A percentile compares a stretch with the other conserved stretches of the same genome.
Conservation (phyloP, 2,113 vertebrate species). For the Sporophila hypoxantha region DNA sequence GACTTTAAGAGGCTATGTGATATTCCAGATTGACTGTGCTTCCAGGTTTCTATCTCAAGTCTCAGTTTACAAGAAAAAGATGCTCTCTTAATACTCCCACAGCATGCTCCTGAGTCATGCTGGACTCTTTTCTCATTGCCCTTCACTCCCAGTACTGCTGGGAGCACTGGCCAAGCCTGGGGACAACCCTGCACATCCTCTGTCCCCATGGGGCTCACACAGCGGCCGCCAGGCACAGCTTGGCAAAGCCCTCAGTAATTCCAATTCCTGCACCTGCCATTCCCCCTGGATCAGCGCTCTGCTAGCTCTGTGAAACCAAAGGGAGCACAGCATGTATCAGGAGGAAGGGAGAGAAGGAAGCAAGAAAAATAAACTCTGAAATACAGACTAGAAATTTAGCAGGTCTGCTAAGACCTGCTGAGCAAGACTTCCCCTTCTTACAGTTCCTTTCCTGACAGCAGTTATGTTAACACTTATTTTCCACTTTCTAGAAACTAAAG, state of each 20-base stretch:
- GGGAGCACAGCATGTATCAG: not conserved
- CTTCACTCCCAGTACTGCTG: not conserved
- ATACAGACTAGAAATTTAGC: not conserved
- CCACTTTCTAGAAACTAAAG: not conserved
- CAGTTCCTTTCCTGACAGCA: not conserved
- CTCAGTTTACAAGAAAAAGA: not conserved
- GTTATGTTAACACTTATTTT: not conserved
- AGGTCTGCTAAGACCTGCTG: not conserved
- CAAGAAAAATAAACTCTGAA: not conserved
- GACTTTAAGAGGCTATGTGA: not conserved
- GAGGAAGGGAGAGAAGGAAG: not conserved
- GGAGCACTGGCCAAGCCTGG: not conserved
- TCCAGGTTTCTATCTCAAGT: not conserved
- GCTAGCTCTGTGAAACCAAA: not conserved
- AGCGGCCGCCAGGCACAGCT: not conserved
- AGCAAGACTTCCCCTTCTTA: not conserved
- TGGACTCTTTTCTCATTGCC: not conserved
- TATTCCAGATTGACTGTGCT: not conserved
- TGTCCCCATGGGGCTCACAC: accelerated
- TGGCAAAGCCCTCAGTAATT: not conserved
- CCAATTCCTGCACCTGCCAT: not conserved
- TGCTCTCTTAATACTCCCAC: not conserved
- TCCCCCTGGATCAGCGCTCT: not conserved
- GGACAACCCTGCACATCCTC: not conserved
- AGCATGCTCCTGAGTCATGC: not conserved